These are phyloP conservation scores for Muscina levida DNA, from an alignment of 2,888 invertebrate species.

Conservation along the genomic window DNA sequence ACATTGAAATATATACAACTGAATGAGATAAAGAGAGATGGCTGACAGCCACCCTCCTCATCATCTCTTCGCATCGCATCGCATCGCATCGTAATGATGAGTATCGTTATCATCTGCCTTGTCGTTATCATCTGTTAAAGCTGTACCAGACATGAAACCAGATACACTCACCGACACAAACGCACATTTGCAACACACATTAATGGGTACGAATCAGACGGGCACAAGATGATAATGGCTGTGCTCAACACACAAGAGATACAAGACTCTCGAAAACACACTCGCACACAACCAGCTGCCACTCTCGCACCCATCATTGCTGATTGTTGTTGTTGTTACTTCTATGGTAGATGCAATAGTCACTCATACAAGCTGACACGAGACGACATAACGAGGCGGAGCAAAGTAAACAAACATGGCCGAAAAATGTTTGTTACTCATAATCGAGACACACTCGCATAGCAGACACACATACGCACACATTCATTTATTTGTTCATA, in stretches of 20 bases:
- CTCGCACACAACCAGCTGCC: conserved; percentile 53
- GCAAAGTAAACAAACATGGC: conserved; percentile 79
- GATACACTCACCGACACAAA: neutral
- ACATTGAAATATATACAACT: neutral
- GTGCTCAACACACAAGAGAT: conserved; percentile 8
- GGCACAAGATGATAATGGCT: conserved; percentile 14
- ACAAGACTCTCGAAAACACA: conserved; percentile 56
- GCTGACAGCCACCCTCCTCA: neutral
- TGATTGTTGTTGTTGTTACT: no score
- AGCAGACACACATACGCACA: conserved; percentile 43
- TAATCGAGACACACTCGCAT: conserved; percentile 68
- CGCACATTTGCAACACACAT: conserved; percentile 1
- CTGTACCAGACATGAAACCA: conserved; percentile 8
- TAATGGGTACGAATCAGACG: neutral
- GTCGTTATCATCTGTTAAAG: neutral
- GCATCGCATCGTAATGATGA: neutral
- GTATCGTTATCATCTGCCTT: neutral
- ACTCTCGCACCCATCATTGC: conserved; percentile 44
- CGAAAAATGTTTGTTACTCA: conserved; percentile 77
- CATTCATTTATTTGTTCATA: conserved; percentile 44
- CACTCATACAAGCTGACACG: conserved; percentile 1
- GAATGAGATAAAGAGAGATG: conserved; percentile 10
- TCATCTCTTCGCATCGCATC: neutral
- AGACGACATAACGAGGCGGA: conserved; percentile 76
- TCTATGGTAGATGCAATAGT: no score